Percentiles rank a stretch among this genome's conserved stretches.
These are phyloP conservation scores for Octodon degus DNA, from an alignment of 2,113 vertebrate genomes.

Conservation along the genomic window DNA sequence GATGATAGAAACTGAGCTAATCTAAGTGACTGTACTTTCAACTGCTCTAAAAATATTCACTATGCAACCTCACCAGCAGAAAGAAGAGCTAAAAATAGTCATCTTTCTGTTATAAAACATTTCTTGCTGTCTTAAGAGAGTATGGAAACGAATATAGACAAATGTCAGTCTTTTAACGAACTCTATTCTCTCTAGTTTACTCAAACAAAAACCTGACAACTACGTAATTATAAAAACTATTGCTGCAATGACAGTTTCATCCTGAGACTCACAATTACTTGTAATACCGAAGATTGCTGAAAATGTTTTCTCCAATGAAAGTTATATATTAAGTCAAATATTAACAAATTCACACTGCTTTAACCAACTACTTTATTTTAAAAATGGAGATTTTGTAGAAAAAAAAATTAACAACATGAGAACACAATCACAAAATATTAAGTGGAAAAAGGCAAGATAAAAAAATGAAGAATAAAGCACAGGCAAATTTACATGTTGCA, in stretches of 20 bases:
- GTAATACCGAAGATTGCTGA: constrained; percentile 12
- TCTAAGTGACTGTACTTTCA: constrained; percentile 69
- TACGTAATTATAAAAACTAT: neutral
- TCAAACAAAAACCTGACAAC: constrained; percentile 41
- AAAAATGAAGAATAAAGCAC: neutral
- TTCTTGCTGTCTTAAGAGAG: constrained; percentile 67
- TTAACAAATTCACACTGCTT: neutral
- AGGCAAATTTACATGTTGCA: neutral
- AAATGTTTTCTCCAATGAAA: constrained; percentile 47
- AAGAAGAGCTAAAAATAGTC: constrained; percentile 79
- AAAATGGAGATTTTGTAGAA: constrained; percentile 30
- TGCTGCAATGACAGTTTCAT: constrained; percentile 9
- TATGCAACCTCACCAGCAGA: constrained; percentile 70
- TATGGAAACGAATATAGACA: constrained; percentile 65
- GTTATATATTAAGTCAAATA: neutral
- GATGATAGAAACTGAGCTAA: constrained; percentile 73
- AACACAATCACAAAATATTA: constrained; percentile 46
- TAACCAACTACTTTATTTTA: neutral
- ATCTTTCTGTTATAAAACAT: constrained; percentile 74
- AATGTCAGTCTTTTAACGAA: constrained; percentile 65
- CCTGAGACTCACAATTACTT: neutral
- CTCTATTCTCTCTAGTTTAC: neutral
- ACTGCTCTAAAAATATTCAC: constrained; percentile 81
- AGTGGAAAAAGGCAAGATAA: constrained; percentile 22
- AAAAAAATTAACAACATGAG: constrained; percentile 45